Evolutionary conservation across 2,113 vertebrate species (phyloP).

Genomic region (Phrynocephalus versicolor): DNA sequence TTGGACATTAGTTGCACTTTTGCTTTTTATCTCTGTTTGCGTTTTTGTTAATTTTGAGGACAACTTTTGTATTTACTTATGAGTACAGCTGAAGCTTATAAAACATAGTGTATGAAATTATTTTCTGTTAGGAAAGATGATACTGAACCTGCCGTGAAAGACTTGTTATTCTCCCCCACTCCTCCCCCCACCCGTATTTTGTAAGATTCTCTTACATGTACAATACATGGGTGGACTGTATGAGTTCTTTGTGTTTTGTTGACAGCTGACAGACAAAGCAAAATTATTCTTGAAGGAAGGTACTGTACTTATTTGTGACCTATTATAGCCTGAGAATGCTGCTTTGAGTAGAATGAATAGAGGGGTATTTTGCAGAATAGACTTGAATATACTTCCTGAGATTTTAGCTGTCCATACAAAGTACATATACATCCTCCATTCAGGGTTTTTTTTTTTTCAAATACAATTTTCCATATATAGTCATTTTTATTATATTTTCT

Average conservation of each 20-base stretch:
- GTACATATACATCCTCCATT: constrained; percentile 50
- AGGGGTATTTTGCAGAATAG: constrained; percentile 71
- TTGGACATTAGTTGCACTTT: constrained; percentile 21
- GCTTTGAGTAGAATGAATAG: constrained; percentile 72
- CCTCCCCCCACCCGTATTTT: constrained; percentile 51
- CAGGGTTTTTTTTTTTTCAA: constrained; percentile 45
- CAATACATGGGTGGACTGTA: constrained; percentile 56
- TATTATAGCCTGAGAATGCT: constrained; percentile 68
- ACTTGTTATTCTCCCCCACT: constrained; percentile 23
- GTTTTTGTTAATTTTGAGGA: constrained; percentile 46
- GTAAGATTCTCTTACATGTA: constrained; percentile 62
- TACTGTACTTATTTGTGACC: constrained; percentile 78
- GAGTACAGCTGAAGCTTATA: constrained; percentile 48
- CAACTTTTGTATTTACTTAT: constrained; percentile 47
- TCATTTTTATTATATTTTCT: constrained; percentile 66
- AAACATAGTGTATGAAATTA: constrained; percentile 28
- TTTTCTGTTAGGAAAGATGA: constrained; percentile 59
- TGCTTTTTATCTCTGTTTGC: constrained; percentile 39
- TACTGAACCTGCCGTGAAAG: constrained; percentile 46
- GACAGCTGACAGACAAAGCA: constrained; percentile 73
- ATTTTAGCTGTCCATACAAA: constrained; percentile 62
- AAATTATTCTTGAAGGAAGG: constrained; percentile 72
- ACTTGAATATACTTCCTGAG: constrained; percentile 66
- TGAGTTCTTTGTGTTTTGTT: constrained; percentile 74
- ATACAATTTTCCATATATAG: constrained; percentile 61